Base-by-base conservation (phyloP, 2,888 invertebrate species). In the Tortrix viridana region DNA sequence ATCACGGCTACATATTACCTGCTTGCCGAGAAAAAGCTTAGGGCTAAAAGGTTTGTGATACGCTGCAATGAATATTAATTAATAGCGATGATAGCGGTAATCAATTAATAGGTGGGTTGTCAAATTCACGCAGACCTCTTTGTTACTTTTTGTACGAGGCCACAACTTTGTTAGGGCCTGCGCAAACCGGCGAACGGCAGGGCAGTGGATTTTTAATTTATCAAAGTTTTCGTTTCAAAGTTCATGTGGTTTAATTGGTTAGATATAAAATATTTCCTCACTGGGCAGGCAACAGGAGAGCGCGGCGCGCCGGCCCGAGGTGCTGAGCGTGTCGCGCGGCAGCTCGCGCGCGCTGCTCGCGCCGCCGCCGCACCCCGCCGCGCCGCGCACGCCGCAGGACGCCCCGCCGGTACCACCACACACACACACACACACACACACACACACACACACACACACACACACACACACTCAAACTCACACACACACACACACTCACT, bases 1-100 rank as follows among this genome's bases (percentile, higher is more conserved):
- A 96, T 99, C 77, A 99, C 99, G 32, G 99, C 99, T 50, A 99
- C 99, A 19, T 99, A 99, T 90, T 99, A 97, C 90, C 93, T 99
- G 73, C 92, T 99, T 74, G 99, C 98, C 14, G 99, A 99, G 89
- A 93, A 98, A 69, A 97, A 98, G 83, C 92, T 99, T 47, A 94
- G 96, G 69, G 94, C 95, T 55, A 95, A 96, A 79, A 93, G 97
- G 74, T 96, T 77, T 74, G 71, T 65, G 81, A 76, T 64, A 72
- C 50, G 26, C 12, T 26, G 3, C 26, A 6, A 26, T 26, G 43
- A 9, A 16, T n/a, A 23, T 47, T 23, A 23, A 5, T 23, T 23
- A 23, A 1, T 23, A 3, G 23, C 23, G 23, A n/a, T 23, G 1
- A 23, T 23, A 5, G 23, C 23, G 23, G 23, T 23, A 23, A n/a